Conservation (phyloP, 1,140 invertebrate species). For the Hormaphis cornu region DNA sequence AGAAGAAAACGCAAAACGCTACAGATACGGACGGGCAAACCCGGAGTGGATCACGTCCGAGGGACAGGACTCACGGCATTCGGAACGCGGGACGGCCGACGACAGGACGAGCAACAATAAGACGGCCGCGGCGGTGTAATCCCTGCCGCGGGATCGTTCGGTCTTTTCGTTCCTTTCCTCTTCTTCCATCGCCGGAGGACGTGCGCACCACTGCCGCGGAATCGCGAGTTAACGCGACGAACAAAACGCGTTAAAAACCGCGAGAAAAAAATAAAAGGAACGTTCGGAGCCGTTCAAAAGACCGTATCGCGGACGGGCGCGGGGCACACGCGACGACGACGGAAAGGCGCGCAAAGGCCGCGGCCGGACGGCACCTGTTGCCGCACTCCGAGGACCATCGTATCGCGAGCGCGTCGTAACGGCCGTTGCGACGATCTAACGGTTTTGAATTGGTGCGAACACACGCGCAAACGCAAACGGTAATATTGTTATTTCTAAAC, state of each 20-base stretch:
- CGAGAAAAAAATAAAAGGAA: no score
- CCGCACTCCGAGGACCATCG: neutral
- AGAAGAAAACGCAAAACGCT: slow-evolving; percentile 42
- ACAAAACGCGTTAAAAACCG: no score
- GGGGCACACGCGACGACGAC: neutral
- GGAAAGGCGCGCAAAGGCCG: neutral
- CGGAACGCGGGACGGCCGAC: neutral
- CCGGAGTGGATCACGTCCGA: no score
- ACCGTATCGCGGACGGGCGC: neutral
- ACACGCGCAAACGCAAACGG: no score
- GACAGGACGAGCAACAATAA: neutral
- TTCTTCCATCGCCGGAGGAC: neutral
- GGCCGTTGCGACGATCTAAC: slow-evolving; percentile 2
- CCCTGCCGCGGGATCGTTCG: neutral
- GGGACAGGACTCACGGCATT: neutral
- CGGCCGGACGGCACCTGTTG: neutral
- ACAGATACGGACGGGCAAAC: no score
- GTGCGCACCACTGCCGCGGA: neutral
- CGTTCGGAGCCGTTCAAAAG: no score
- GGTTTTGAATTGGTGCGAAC: neutral
- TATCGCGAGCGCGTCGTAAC: neutral
- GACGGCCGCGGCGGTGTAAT: neutral
- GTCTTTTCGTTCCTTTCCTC: slow-evolving; percentile 3
- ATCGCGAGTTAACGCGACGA: neutral
- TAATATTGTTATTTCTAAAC: no score